Evolutionary conservation across 1,140 invertebrate genomes (phyloP).

Genomic region (Saccostrea cuccullata): DNA sequence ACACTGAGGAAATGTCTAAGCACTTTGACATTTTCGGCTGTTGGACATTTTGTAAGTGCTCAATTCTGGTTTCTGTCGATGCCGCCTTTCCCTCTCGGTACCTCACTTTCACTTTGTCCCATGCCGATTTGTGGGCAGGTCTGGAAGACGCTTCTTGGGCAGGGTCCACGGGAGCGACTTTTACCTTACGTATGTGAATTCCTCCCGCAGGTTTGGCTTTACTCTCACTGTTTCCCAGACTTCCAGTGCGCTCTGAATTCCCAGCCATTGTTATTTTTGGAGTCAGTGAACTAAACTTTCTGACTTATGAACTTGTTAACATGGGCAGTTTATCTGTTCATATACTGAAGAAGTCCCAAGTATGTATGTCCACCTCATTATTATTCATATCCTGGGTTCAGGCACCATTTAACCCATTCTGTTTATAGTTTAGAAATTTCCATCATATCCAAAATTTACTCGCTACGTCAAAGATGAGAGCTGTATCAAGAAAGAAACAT

Average conservation of each 20-base stretch:
- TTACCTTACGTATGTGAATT: not conserved
- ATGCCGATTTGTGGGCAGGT: constrained; percentile 66
- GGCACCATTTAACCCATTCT: not conserved
- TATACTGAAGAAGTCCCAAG: no score
- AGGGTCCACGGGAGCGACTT: not conserved
- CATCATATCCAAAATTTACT: no score
- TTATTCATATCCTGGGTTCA: not conserved
- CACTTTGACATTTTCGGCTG: constrained; percentile 43
- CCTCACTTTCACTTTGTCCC: constrained; percentile 69
- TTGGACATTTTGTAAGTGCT: constrained; percentile 51
- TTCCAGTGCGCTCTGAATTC: not conserved
- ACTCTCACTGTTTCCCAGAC: not conserved
- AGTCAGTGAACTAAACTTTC: not conserved
- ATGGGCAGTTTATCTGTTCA: no score
- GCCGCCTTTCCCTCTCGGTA: constrained; percentile 59
- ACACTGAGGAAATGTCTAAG: constrained; percentile 49
- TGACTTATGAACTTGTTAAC: not conserved
- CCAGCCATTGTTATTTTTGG: not conserved
- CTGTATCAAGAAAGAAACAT: no score
- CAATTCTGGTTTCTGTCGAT: constrained; percentile 52
- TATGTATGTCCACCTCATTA: not conserved
- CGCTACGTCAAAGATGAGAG: no score
- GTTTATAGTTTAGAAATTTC: not conserved
- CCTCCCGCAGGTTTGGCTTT: not conserved
- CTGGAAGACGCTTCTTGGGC: not conserved